A percentile compares a stretch with the other conserved stretches of the same genome.
These are phyloP conservation scores for Apogon talboti DNA, from an alignment of 2,797 vertebrate genomes.

Conservation along the genomic window DNA sequence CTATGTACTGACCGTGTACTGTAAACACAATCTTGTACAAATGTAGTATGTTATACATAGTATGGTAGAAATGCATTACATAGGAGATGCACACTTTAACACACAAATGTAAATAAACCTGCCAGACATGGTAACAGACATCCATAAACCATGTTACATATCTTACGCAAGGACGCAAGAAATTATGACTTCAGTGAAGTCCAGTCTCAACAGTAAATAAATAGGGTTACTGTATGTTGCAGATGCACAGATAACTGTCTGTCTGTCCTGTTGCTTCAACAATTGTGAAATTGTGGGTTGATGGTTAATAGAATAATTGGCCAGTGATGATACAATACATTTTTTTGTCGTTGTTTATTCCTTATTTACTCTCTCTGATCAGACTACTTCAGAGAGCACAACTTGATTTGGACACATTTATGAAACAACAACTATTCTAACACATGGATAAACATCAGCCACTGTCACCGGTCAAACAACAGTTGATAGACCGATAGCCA, in stretches of 20 bases:
- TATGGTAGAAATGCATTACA: constrained; percentile 28
- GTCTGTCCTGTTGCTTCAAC: background rate
- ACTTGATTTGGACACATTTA: too few relatives aligned
- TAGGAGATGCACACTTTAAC: background rate
- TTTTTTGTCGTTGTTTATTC: too few relatives aligned
- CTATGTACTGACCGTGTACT: background rate
- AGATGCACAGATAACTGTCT: background rate
- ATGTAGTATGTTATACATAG: constrained; percentile 22
- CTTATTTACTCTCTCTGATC: too few relatives aligned
- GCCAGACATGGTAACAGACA: constrained; percentile 41
- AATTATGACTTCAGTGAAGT: constrained; percentile 17
- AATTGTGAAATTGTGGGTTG: too few relatives aligned
- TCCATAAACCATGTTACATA: constrained; percentile 40
- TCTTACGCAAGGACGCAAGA: constrained; percentile 34
- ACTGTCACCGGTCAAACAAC: too few relatives aligned
- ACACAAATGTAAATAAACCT: constrained; percentile 55
- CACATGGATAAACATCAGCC: too few relatives aligned
- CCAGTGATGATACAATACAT: too few relatives aligned
- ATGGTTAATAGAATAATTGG: too few relatives aligned
- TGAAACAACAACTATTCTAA: too few relatives aligned
- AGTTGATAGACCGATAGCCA: too few relatives aligned
- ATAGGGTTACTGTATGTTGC: background rate
- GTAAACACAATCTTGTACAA: constrained; percentile 11
- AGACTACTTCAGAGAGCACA: too few relatives aligned
- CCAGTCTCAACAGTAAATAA: background rate